Base-by-base conservation (phyloP, 1,140 invertebrate genomes). In the Centruroides vittatus region DNA sequence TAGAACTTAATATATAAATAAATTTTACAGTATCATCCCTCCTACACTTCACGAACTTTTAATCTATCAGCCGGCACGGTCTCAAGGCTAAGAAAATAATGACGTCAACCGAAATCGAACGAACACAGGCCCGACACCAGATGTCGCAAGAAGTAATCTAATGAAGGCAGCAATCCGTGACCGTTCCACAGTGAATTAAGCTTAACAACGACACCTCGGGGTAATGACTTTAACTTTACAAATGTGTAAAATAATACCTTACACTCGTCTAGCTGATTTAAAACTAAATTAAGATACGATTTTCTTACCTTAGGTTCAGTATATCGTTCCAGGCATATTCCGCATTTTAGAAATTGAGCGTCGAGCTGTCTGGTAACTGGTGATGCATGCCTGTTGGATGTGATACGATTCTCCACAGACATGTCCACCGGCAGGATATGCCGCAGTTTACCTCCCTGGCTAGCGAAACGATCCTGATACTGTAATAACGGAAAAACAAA, bases 301-400 rank as follows among this genome's bases (percentile, higher is more conserved):
- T 47, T 36, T 11, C 51, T 59, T 62, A 71, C 70, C 67, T 73
- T 73, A 9, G 72, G 72, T 50, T 70, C 67, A 34, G 64, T 65
- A 62, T 67, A 73, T 59, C 71, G 66, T 10, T 70, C 70, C 34
- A 67, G 59, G 51, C 72, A 73, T 36, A 78, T 76, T 55, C 73
- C 72, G 67, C 76, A 78, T 61, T 73, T 74, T 35, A 78, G 69
- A 58, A 76, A 73, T 35, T 64, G 63, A 3, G 59, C 10, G 47
- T 57, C 47, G 47, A 57, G 12, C 56, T 41, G 41, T 41, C 41
- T 41, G 41, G 41, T 41, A 41, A 41, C 41, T 41, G 41, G 41
- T 41, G 41, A 41, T 41, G 41, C 41, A 41, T 41, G 41, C 41
- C 41, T 41, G 41, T 41, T 41, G 41, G 41, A 41, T 41, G 41